phyloP scores from a whole-genome alignment of 2,113 vertebrate species.

The Vireo altiloquus region DNA sequence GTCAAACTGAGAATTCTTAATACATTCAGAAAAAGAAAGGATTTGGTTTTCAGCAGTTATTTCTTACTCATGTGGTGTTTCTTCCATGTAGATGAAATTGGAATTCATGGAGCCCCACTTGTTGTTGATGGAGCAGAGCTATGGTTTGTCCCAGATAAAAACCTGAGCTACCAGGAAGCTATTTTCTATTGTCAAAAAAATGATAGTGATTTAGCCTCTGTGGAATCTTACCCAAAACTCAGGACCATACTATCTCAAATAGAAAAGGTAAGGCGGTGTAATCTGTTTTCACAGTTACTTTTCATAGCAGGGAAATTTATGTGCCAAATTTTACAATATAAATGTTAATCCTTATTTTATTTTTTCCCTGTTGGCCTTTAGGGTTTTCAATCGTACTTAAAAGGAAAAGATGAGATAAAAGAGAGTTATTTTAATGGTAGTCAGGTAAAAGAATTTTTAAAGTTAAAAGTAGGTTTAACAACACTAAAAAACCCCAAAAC shows the following conservation, averaged over 20 bases:
- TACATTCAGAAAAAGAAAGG: neutral
- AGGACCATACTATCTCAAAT: slow-evolving; percentile 67
- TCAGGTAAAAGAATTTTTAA: neutral
- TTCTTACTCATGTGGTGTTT: neutral
- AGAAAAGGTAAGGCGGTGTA: slow-evolving; percentile 68
- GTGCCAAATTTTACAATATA: neutral
- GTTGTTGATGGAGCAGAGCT: slow-evolving; percentile 87
- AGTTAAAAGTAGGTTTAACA: neutral
- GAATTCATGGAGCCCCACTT: slow-evolving; percentile 79
- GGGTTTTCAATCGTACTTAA: neutral
- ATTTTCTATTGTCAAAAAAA: slow-evolving; percentile 78
- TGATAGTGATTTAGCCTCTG: slow-evolving; percentile 80
- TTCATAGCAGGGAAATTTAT: neutral
- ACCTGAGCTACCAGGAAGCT: slow-evolving; percentile 83
- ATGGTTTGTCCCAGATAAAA: slow-evolving; percentile 85
- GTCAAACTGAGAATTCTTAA: neutral
- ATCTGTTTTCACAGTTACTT: neutral
- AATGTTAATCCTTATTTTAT: neutral
- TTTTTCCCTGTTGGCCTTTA: neutral
- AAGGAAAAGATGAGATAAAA: neutral
- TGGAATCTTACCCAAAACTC: slow-evolving; percentile 63
- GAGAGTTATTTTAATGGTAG: neutral
- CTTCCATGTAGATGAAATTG: slow-evolving; percentile 72
- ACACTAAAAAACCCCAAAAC: accelerated
- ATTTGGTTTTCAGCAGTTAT: neutral